Conservation (phyloP, 2,888 invertebrate genomes). For the Peribatodes rhomboidaria region DNA sequence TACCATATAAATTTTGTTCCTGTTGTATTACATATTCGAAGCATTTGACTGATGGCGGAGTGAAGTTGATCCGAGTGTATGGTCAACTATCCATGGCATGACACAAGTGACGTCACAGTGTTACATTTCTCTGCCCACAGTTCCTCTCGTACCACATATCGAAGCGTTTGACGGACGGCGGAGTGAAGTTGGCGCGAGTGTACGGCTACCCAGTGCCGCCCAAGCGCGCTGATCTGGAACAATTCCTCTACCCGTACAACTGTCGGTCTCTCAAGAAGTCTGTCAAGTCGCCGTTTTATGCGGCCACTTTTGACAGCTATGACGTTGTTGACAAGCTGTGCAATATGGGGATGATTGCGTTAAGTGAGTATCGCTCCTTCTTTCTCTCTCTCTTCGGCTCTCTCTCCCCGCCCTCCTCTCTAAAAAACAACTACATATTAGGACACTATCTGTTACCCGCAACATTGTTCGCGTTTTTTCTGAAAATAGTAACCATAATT, state of each 20-base stretch:
- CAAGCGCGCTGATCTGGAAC: not conserved
- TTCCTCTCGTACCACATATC: slow-evolving; percentile 19
- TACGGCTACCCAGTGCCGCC: slow-evolving; percentile 32
- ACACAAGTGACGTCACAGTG: too few species aligned
- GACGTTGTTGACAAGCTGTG: slow-evolving; percentile 24
- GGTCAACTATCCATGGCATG: too few species aligned
- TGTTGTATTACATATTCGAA: too few species aligned
- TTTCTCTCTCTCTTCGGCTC: not conserved
- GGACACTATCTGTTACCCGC: too few species aligned
- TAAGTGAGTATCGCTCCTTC: slow-evolving; percentile 17
- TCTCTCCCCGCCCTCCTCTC: too few species aligned
- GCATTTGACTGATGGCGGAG: too few species aligned
- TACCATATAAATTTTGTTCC: too few species aligned
- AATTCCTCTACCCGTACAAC: slow-evolving; percentile 12
- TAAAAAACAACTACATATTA: too few species aligned
- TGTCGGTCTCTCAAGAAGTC: slow-evolving; percentile 38
- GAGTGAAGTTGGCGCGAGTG: slow-evolving; percentile 30
- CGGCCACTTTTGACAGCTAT: slow-evolving; percentile 31
- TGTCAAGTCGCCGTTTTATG: slow-evolving; percentile 2
- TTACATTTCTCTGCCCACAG: too few species aligned
- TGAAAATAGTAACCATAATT: too few species aligned
- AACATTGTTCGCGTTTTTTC: too few species aligned
- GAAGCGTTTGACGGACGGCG: slow-evolving; percentile 26
- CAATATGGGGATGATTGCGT: not conserved
- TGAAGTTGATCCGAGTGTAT: too few species aligned